Evolutionary conservation across 1,140 invertebrate genomes (phyloP).

Genomic region (Acromyrmex charruanus): DNA sequence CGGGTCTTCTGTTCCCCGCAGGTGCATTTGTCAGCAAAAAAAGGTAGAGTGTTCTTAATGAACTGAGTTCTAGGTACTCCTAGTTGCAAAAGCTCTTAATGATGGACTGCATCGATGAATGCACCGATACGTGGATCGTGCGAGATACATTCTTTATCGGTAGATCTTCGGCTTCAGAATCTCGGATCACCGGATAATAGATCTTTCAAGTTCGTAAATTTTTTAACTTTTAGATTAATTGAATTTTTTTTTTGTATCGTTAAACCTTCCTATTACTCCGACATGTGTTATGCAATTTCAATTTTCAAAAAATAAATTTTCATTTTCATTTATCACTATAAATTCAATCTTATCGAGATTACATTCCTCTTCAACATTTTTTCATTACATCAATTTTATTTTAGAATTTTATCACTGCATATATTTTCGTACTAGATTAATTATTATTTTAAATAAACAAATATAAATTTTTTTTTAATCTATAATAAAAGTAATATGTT

Average conservation of each 20-base stretch:
- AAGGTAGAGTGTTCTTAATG: slow-evolving; percentile 45
- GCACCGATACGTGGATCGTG: neutral
- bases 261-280: neutral
- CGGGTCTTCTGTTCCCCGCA: slow-evolving; percentile 20
- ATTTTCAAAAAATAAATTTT: neutral
- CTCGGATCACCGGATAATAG: slow-evolving; percentile 15
- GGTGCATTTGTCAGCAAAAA: slow-evolving; percentile 26
- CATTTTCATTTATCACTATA: neutral
- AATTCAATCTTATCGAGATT: neutral
- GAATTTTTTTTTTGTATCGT: neutral
- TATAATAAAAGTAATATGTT: neutral
- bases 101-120: slow-evolving; percentile 17
- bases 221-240: neutral
- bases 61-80: slow-evolving; percentile 54
- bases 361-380: neutral
- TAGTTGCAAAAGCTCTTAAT: slow-evolving; percentile 41
- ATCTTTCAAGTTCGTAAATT: neutral
- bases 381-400: neutral
- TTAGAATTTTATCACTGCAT: neutral
- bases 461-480: neutral
- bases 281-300: neutral
- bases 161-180: neutral
- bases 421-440: neutral
- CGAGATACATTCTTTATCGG: slow-evolving; percentile 27
- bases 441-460: neutral